Evolutionary conservation across 2,113 vertebrate species (phyloP), one percentile per base, ranked within the genome.

Genomic region (Semicossyphus pulcher): DNA sequence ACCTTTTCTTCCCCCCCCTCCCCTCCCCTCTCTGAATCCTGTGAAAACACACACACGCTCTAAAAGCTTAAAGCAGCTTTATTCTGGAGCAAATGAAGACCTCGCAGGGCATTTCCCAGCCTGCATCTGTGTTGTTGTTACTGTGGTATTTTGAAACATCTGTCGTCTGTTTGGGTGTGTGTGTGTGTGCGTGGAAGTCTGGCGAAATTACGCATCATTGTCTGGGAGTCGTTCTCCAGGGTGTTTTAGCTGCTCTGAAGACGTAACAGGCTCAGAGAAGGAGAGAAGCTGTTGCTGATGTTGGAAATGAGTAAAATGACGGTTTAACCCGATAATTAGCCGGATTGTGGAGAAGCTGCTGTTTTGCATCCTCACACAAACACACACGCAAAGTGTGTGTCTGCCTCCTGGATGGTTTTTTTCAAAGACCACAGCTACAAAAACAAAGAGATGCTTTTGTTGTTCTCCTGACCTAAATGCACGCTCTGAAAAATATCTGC

Each of bases 61-160:
- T 65, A 52, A 77, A 70, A 78, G 68, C 74, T 39, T 52, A 72
- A 18, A 72, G 77, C 58, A 48, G 76, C 76, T 87, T 71, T 78
- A 61, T 41, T 25, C 42, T 39, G 42, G 79, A 26, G 65, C 75
- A 84, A 44, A 66, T 77, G 25, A 83, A 85, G 82, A 77, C 54
- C 75, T 80, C 60, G 18, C 51, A 32, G 78, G 76, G 76, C 68
- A 68, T 90, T 92, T 92, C 81, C 83, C 73, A 81, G 86, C 57
- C 73, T 86, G 78, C 81, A 73, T 92, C 79, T 91, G 87, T 31
- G 7, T 57, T 74, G 82, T 84, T 91, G 73, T 85, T 81, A 53
- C 72, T 73, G 72, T 85, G 86, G 89, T 90, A 85, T 93, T 92
- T 90, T 85, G 77, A 71, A 92, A 91, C 90, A 91, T 91, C 84